Percentiles rank a stretch among this genome's conserved stretches.
phyloP scores from a whole-genome alignment of 2,888 invertebrate genomes.

The Agrotis ipsilon region DNA sequence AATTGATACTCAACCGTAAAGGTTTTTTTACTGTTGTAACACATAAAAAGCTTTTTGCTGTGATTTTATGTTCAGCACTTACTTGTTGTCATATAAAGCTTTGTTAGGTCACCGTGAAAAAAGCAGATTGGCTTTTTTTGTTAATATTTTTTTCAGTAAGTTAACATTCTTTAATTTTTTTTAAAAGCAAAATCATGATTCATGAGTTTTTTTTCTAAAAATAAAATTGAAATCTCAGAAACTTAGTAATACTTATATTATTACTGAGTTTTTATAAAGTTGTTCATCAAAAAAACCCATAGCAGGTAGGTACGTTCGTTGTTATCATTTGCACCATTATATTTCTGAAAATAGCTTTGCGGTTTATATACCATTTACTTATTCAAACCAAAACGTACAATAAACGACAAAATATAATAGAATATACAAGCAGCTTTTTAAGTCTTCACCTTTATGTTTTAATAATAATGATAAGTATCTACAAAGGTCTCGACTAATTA shows the following conservation, averaged over 20 bases:
- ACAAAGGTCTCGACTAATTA: slow-evolving; percentile 6
- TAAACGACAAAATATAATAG: slow-evolving; percentile 1
- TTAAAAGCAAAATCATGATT: slow-evolving; percentile 12
- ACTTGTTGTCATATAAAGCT: slow-evolving; percentile 45
- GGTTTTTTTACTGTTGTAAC: slow-evolving; percentile 29
- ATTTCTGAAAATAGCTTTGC: neutral
- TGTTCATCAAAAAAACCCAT: neutral
- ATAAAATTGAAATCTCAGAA: slow-evolving; percentile 9
- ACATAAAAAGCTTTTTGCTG: slow-evolving; percentile 37
- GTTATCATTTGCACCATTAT: slow-evolving; percentile 24
- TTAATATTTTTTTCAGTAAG: slow-evolving; percentile 30
- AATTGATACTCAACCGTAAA: slow-evolving; percentile 37
- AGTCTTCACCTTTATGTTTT: slow-evolving; percentile 13
- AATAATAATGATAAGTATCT: slow-evolving; percentile 7
- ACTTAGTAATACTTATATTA: no score
- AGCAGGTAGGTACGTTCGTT: slow-evolving; percentile 6
- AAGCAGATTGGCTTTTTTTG: slow-evolving; percentile 32
- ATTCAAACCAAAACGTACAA: neutral
- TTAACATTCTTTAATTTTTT: slow-evolving; percentile 28
- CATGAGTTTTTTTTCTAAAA: neutral
- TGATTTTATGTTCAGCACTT: slow-evolving; percentile 42
- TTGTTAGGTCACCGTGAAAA: slow-evolving; percentile 29
- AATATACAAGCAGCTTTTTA: slow-evolving; percentile 9
- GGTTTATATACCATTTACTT: slow-evolving; percentile 12
- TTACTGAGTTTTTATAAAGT: neutral